phyloP scores from a whole-genome alignment of 2,888 invertebrate genomes.

The Leuctra nigra region DNA sequence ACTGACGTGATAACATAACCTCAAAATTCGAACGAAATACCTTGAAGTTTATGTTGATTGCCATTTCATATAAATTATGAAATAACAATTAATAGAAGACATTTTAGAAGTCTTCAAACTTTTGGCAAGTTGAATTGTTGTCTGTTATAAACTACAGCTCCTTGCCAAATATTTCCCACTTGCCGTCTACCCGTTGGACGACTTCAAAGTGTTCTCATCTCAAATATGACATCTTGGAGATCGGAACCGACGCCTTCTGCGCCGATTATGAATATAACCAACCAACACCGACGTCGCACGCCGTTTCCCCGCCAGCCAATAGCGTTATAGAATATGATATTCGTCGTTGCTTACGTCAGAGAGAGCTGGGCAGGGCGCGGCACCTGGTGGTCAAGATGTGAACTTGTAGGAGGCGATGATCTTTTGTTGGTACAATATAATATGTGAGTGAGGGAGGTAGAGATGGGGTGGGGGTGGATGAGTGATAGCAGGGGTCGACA shows the following conservation, averaged over 20 bases:
- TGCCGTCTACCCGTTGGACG: no score
- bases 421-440: slow-evolving; percentile 19
- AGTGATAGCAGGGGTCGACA: neutral
- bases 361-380: slow-evolving; percentile 1
- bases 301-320: slow-evolving; percentile 23
- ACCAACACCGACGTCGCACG: slow-evolving; percentile 20
- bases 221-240: neutral
- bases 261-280: slow-evolving; percentile 26
- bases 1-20: no score
- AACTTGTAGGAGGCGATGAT: slow-evolving; percentile 19
- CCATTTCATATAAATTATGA: no score
- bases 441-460: slow-evolving; percentile 4
- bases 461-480: neutral
- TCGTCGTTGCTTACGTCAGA: slow-evolving; percentile 20
- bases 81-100: no score
- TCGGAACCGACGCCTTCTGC: slow-evolving; percentile 18
- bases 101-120: no score
- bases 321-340: slow-evolving; percentile 28
- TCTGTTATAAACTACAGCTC: no score
- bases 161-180: no score
- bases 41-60: no score
- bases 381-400: slow-evolving; percentile 24
- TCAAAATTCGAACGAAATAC: no score
- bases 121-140: no score
- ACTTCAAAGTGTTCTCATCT: no score